Evolutionary conservation across 2,113 vertebrate genomes (phyloP).

Genomic region (Cryptomyrus ogoouensis): DNA sequence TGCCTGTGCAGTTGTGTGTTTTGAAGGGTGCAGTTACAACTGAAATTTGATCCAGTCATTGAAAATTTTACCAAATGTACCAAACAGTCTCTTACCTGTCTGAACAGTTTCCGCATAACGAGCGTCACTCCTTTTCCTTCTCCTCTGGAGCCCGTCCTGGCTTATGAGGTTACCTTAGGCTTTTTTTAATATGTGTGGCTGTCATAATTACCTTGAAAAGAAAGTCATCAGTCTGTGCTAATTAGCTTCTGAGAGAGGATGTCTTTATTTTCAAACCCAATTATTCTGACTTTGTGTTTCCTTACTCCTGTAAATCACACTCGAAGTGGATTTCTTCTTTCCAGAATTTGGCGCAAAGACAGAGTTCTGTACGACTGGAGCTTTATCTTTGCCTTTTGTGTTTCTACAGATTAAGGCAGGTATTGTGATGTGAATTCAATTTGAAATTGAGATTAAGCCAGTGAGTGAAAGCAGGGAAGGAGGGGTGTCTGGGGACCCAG

Average conservation of each 20-base stretch:
- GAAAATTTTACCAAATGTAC: neutral
- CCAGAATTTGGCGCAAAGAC: neutral
- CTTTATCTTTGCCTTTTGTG: neutral
- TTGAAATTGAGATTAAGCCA: neutral
- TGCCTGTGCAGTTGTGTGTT: neutral
- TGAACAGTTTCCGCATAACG: neutral
- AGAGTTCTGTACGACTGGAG: neutral
- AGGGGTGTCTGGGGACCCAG: neutral
- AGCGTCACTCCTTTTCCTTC: neutral
- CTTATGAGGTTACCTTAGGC: neutral
- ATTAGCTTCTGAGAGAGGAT: conserved; percentile 16
- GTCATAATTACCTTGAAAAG: conserved; percentile 6
- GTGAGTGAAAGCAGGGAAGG: neutral
- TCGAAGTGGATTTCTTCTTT: neutral
- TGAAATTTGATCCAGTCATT: neutral
- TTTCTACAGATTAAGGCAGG: conserved; percentile 7
- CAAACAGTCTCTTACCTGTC: neutral
- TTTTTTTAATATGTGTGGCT: conserved; percentile 3
- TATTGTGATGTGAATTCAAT: neutral
- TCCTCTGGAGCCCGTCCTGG: neutral
- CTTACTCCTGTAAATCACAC: conserved; percentile 7
- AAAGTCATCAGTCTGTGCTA: conserved; percentile 22
- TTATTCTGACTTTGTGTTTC: conserved; percentile 9
- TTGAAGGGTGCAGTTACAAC: neutral
- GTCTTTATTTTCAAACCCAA: conserved; percentile 22